Evolutionary conservation across 2,113 vertebrate genomes (phyloP).

Genomic region (Silurus asotus): DNA sequence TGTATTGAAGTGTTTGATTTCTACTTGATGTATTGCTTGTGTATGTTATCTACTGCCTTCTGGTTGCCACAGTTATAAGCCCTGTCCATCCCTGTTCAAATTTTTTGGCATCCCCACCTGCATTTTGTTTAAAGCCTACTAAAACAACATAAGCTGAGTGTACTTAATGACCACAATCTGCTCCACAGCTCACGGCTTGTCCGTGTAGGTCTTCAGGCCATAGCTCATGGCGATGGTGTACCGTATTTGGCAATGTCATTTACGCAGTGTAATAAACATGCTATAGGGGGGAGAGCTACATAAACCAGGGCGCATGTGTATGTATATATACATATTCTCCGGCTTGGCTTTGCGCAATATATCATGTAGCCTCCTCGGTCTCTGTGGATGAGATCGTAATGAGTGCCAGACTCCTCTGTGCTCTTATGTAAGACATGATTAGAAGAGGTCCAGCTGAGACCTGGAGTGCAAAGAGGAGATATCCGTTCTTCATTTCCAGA

Average conservation of each 20-base stretch:
- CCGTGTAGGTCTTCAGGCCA: neutral
- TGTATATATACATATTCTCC: neutral
- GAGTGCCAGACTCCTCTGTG: neutral
- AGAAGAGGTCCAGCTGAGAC: neutral
- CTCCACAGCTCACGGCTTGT: neutral
- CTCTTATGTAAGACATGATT: slow-evolving; percentile 3
- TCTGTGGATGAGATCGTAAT: neutral
- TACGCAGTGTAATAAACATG: neutral
- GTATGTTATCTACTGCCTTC: neutral
- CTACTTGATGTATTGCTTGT: neutral
- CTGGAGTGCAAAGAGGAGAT: neutral
- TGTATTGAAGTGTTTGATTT: neutral
- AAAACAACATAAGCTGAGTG: slow-evolving; percentile 25
- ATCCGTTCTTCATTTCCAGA: neutral
- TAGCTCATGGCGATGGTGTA: neutral
- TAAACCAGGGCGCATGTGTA: neutral
- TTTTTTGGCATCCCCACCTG: slow-evolving; percentile 6
- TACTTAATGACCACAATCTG: neutral
- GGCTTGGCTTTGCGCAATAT: neutral
- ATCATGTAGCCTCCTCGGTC: neutral
- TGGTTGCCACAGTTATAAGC: neutral
- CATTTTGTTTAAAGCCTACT: slow-evolving; percentile 32
- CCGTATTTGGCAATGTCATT: neutral
- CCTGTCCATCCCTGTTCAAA: neutral
- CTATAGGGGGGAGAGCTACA: neutral